Base-by-base conservation (phyloP, 2,888 invertebrate species). In the Euzophera pinguis region DNA sequence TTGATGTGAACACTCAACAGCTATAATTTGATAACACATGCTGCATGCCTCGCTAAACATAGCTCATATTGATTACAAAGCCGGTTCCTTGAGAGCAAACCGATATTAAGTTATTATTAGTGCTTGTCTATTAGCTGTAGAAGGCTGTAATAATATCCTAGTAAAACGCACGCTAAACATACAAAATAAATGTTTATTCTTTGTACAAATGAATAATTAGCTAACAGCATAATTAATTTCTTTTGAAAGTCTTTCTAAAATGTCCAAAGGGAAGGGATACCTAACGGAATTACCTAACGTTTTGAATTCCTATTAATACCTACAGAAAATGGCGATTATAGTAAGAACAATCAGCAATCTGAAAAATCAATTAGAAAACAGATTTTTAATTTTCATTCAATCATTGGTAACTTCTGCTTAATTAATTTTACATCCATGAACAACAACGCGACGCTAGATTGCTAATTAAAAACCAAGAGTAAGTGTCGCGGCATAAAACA, bases 11-110 rank as follows among this genome's bases (percentile, higher is more conserved):
- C 75, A 72, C 71, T 80, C 73, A 64, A 69, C 75, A 65, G 66
- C 65, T 71, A 74, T 81, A 78, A 81, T 81, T 80, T 78, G 78
- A 79, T 83, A 81, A 79, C 73, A 71, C 73, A 71, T 69, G 65
- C 60, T 57, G 57, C 63, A 34, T 27, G 43, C 51, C 34, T 35
- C 51, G 51, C 34, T 51, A 32, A 43, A 51, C 51, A 50, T 49
- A 10, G 13, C 39, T 38, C 29, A 14, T 39, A 41, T 39, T 50
- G 49, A 50, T 50, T 50, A 45, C 45, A 45, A 34, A 13, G 45
- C 45, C 32, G 45, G 45, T 32, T 45, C 32, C 32, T 45, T 45
- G 14, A 29, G 32, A 32, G 32, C 45, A 32, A 32, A 45, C 45
- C 32, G 14, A 14, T 32, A 45, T 45, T 45, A 45, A 45, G 45